Base-by-base conservation (phyloP, 2,797 vertebrate species). In the Natrix natrix region DNA sequence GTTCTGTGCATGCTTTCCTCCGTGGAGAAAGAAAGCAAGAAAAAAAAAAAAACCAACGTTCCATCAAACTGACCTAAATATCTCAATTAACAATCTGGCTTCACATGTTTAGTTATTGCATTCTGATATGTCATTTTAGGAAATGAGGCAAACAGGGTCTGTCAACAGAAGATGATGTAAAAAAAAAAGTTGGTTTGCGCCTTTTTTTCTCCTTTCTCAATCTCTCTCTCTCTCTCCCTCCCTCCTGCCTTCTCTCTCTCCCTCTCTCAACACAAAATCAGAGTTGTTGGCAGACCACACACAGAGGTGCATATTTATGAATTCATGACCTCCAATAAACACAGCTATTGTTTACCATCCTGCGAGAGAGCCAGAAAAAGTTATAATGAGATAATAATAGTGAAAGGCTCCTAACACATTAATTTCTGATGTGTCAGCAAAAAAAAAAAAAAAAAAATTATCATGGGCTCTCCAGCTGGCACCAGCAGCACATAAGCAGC, bases 341-440 rank as follows among this genome's bases (percentile, higher is more conserved):
- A 92, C 8, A 90, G 95, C 87, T 63, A 96, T 96, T 96, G 96
- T 97, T 97, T 97, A 96, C 95, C 95, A 96, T 88, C 90, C 92
- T 94, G 93, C 63, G 78, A 96, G 94, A 93, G 92, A 94, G 90
- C 87, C 94, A 93, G 93, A 94, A 95, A 93, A 69, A 94, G 90
- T 93, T 96, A 95, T 96, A 97, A 96, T 96, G 94, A 93, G 96
- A 96, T 96, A 97, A 97, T 97, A 96, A 96, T 48, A 97, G 92
- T 94, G 94, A 95, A 97, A 96, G 66, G 89, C 91, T 93, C 96
- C 96, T 95, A 94, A 95, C 97, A 89, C 95, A 95, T 95, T 59
- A 16, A 95, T 96, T 96, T 96, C 93, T 94, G 95, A 92, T 95
- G 90, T 87, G 95, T 96, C 96, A 96, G 95, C 96, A 95, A 91